Evolutionary conservation across 2,888 invertebrate species (phyloP).

Genomic region (Stictocephala bisonia): DNA sequence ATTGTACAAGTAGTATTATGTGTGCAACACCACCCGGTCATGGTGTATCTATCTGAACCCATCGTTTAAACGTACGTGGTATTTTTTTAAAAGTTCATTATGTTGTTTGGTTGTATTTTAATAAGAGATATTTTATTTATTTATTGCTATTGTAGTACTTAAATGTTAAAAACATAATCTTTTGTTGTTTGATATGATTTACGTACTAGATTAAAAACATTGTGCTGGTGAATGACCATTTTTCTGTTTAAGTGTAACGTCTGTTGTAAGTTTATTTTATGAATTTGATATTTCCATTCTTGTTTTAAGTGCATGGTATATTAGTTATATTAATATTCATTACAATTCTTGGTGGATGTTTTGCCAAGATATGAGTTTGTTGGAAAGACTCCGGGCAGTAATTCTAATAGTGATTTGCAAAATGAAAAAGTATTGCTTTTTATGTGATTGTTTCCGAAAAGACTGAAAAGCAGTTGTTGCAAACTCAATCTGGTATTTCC

Average conservation of each 20-base stretch:
- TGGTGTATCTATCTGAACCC: neutral
- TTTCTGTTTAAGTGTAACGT: too few species aligned
- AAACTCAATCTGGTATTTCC: too few species aligned
- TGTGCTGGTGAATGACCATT: too few species aligned
- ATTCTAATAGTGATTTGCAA: too few species aligned
- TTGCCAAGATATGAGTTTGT: neutral
- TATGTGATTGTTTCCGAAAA: too few species aligned
- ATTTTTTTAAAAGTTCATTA: neutral
- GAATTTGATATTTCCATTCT: too few species aligned
- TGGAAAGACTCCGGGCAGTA: constrained; percentile 9
- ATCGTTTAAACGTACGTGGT: neutral
- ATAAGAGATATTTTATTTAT: neutral
- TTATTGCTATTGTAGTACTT: too few species aligned
- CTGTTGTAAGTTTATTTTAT: too few species aligned
- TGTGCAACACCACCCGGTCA: neutral
- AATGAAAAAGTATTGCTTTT: too few species aligned
- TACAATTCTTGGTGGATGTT: constrained; percentile 12
- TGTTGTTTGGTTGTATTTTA: neutral
- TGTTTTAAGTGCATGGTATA: too few species aligned
- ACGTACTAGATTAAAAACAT: too few species aligned
- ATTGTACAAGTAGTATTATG: neutral
- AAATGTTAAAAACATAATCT: neutral
- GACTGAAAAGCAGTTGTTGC: too few species aligned
- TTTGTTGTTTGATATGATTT: neutral
- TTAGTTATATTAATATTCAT: neutral